Conservation (phyloP, 2,113 vertebrate genomes). For the Eudyptes chrysolophus region DNA sequence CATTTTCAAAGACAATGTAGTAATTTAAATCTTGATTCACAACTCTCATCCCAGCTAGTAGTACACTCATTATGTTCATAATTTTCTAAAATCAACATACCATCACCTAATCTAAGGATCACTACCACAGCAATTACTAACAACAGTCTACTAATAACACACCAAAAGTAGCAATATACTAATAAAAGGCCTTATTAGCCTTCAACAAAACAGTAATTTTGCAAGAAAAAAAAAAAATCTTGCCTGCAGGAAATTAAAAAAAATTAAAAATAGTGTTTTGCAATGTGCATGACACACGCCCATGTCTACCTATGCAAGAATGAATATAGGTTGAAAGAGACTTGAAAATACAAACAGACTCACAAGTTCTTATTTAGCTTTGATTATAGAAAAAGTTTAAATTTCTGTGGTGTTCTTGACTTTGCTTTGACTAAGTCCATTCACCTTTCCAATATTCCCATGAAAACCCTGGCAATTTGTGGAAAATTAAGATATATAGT, state of each 20-base stretch:
- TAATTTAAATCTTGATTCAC: not conserved
- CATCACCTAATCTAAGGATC: not conserved
- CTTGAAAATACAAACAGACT: not conserved
- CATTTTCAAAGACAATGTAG: not conserved
- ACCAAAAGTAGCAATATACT: not conserved
- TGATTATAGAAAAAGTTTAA: not conserved
- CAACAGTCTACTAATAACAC: not conserved
- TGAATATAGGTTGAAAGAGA: not conserved
- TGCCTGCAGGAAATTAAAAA: not conserved
- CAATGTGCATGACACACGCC: not conserved
- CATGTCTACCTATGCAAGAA: not conserved
- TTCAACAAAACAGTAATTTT: conserved; percentile 11
- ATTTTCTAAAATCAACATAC: not conserved
- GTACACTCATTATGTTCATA: not conserved
- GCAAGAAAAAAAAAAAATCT: not conserved
- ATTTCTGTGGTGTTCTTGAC: not conserved
- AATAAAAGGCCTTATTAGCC: not conserved
- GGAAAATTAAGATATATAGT: not conserved
- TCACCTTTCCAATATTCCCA: not conserved
- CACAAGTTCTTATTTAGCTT: not conserved
- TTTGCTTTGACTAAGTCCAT: not conserved
- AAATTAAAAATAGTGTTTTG: not conserved
- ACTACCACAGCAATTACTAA: not conserved
- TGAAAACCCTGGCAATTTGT: not conserved
- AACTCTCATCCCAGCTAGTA: not conserved